Evolutionary conservation across 1,140 invertebrate genomes (phyloP), one percentile per base, ranked within the genome.

Genomic region (Drosophila aff.): DNA sequence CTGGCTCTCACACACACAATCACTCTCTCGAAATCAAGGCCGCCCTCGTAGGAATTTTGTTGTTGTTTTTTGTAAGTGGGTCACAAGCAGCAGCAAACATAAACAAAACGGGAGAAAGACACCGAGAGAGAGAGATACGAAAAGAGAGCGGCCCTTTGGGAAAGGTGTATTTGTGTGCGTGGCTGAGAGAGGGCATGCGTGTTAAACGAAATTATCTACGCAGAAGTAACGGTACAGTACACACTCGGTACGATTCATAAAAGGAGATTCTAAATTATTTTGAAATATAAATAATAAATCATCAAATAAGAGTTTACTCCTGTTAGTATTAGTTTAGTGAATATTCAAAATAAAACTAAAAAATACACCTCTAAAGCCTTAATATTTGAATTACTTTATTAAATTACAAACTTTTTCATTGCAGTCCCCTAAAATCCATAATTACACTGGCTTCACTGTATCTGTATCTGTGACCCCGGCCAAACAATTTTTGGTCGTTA

Each of bases 401-500:
- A 7, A 31, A 16, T 23, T 5, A n/a, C 1, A 5, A 4, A 38
- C 5, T 21, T 8, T 23, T 10, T 0, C 0, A 1, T 6, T 16
- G 8, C n/a, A 15, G 0, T 36, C 8, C 13, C 52, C 3, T 38
- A 0, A 38, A 23, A 10, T 55, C 15, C 15, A 2, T 11, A n/a
- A 23, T 7, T 55, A 11, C 9, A 10, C 9, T 16, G 53, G 4
- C 36, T 10, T 40, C 9, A 57, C 65, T 49, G 65, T 13, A 68
- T 21, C 21, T 68, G 26, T 50, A 38, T 68, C 46, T 68, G 66
- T 38, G 64, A 43, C 79, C 53, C 44, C 41, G 55, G 47, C 57
- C 71, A 74, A 71, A 68, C 71, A 64, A 73, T 84, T 87, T 87
- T 89, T 89, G 84, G 69, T 89, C 79, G 73, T 84, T 83, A 83